Evolutionary conservation across 2,797 vertebrate genomes (phyloP).

Genomic region (Borostomias antarcticus): DNA sequence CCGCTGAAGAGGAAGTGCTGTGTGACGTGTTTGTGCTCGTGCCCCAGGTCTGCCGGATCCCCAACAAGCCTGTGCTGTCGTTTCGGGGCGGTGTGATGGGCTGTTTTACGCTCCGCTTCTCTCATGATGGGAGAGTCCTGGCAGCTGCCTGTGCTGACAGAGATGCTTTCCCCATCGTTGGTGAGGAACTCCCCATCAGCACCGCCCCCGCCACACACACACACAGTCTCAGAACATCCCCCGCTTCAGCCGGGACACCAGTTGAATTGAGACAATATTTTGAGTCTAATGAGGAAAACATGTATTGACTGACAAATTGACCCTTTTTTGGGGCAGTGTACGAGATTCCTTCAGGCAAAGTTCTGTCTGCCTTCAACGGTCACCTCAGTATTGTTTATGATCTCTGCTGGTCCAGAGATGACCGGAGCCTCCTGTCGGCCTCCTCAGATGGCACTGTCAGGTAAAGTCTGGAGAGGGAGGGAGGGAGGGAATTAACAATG

Average conservation of each 20-base stretch:
- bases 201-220: background rate
- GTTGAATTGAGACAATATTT: too few relatives aligned
- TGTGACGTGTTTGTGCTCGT: constrained; percentile 22
- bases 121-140: constrained; percentile 84
- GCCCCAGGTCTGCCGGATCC: constrained; percentile 88
- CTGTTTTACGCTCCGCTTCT: constrained; percentile 90
- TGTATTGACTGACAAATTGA: too few relatives aligned
- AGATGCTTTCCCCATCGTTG: constrained; percentile 88
- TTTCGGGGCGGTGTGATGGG: constrained; percentile 90
- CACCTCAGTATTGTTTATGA: constrained; percentile 97
- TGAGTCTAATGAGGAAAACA: too few relatives aligned
- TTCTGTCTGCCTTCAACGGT: constrained; percentile 87
- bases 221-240: too few relatives aligned
- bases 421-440: constrained; percentile 85
- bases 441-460: constrained; percentile 96
- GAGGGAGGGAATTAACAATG: background rate
- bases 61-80: constrained; percentile 87
- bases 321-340: constrained; percentile 83
- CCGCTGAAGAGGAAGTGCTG: background rate
- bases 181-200: constrained; percentile 71
- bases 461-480: constrained; percentile 59
- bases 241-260: too few relatives aligned
- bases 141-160: constrained; percentile 92
- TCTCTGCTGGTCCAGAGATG: constrained; percentile 93
- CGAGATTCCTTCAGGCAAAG: constrained; percentile 93